phyloP scores from a whole-genome alignment of 1,140 invertebrate species.

The Metopolophium dirhodum region DNA sequence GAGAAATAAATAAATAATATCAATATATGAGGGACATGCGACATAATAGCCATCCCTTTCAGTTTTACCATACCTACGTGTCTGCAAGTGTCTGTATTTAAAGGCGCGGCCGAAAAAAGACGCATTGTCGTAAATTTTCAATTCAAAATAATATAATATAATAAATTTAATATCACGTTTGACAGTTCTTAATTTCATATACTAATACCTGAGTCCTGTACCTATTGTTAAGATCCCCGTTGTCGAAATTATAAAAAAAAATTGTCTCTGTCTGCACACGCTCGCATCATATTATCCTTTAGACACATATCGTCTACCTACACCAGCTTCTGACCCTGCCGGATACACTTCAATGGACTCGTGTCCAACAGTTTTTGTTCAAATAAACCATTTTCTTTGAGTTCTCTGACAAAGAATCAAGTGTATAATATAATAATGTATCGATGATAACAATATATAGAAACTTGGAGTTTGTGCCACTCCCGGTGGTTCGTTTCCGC shows the following conservation, averaged over 20 bases:
- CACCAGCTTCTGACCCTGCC: not conserved
- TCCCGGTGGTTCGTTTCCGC: not conserved
- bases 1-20: not conserved
- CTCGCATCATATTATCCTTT: not conserved
- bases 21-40: not conserved
- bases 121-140: not conserved
- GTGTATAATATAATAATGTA: not conserved
- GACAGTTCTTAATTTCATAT: not conserved
- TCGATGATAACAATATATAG: not conserved
- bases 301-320: no score
- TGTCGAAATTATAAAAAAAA: not conserved
- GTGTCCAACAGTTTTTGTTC: not conserved
- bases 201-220: not conserved
- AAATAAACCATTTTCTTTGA: not conserved
- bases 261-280: not conserved
- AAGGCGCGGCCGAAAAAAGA: not conserved
- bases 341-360: not conserved
- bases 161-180: not conserved
- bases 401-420: not conserved
- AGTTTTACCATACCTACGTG: not conserved
- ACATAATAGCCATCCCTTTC: not conserved
- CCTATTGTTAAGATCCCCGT: not conserved
- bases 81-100: no score
- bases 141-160: not conserved
- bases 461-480: not conserved